A percentile compares a stretch with the other conserved stretches of the same genome.
Evolutionary conservation across 2,888 invertebrate genomes (phyloP).

Genomic region (Torymus auratus): DNA sequence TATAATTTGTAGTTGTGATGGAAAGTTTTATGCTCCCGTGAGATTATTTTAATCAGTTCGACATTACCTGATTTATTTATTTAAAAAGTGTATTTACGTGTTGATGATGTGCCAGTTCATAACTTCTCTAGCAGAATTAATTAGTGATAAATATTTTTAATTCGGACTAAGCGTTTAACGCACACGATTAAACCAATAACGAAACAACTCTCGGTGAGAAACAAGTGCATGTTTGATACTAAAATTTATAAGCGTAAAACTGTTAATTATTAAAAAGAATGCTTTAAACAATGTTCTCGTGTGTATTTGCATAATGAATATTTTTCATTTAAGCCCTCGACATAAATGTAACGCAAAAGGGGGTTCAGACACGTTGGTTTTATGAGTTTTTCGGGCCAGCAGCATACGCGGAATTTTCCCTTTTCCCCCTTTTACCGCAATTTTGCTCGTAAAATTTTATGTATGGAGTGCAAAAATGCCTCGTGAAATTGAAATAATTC

Average conservation of each 20-base stretch:
- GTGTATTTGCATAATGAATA: not conserved
- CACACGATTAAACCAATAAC: no score
- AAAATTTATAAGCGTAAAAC: no score
- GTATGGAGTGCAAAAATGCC: constrained; percentile 14
- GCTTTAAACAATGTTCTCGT: no score
- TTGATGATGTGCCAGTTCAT: no score
- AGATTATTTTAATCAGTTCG: not conserved
- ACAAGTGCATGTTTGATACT: no score
- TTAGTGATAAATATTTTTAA: no score
- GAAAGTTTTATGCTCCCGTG: not conserved
- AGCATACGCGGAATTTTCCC: constrained; percentile 8
- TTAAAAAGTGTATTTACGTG: no score
- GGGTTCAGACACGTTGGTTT: constrained; percentile 3
- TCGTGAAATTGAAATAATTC: constrained; percentile 24
- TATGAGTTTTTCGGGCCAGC: constrained; percentile 10
- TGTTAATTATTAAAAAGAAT: no score
- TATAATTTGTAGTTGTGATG: not conserved
- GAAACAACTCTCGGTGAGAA: no score
- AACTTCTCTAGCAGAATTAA: no score
- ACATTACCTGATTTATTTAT: no score
- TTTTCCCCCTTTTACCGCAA: not conserved
- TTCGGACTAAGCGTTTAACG: no score
- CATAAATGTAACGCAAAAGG: constrained; percentile 9
- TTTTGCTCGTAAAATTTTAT: constrained; percentile 38
- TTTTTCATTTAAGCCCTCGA: constrained; percentile 24